Evolutionary conservation across 2,888 invertebrate genomes (phyloP), one percentile per base, ranked within the genome.

Genomic region (Pachymerium ferrugineum): DNA sequence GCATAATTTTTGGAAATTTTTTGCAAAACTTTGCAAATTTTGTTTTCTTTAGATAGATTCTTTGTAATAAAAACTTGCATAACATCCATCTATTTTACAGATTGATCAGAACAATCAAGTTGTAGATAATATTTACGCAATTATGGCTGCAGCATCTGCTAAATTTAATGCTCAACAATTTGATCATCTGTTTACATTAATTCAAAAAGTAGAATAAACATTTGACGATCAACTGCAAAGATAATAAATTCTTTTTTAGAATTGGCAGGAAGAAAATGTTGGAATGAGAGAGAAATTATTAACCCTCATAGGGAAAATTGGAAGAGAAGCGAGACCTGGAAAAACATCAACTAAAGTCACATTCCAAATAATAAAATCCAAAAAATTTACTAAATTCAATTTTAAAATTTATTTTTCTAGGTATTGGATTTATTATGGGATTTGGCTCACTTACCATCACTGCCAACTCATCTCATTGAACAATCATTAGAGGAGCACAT

Each of bases 41-140:
- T 2, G 19, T 54, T 12, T 54, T 54, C 19, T 14, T 54, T n/a
- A 10, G 16, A n/a, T 54, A n/a, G 12, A 54, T 67, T 31, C 70
- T 31, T 67, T n/a, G n/a, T n/a, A n/a, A n/a, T n/a, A 35, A 31
- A 29, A 73, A 25, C 29, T 3, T n/a, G 19, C 22, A n/a, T 54
- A 10, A 35, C 3, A 25, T n/a, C n/a, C n/a, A 28, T 68, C 14
- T 68, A 22, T 73, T 70, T 73, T 79, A 8, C 78, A 84, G 81
- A 80, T 83, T 77, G 83, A 83, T 28, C 82, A 84, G 76, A 83
- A 83, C 69, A 83, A 82, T 75, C 83, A 84, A 75, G 83, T 84
- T 33, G 82, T 84, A 25, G 85, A 85, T 77, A 85, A 85, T 78
- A 83, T 85, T 72, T 84, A 85, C 78, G 80, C 82, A 38, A 83